These are phyloP conservation scores for Lota lota DNA, from an alignment of 2,113 vertebrate species.

Conservation along the genomic window DNA sequence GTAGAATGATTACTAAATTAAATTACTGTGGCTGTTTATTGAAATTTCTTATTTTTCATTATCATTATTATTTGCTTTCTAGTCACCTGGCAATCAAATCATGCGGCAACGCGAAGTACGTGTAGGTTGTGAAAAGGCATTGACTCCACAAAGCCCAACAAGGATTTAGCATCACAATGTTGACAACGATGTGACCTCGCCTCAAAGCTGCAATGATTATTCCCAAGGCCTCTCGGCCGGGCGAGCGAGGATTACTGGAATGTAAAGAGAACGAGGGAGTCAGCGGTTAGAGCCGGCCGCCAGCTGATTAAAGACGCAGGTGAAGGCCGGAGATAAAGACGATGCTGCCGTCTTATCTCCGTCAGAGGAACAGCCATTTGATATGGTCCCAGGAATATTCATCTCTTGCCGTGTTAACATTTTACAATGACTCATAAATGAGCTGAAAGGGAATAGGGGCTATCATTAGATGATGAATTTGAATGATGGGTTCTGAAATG, in stretches of 20 bases:
- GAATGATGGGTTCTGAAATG: too few relatives aligned
- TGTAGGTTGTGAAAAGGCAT: too few relatives aligned
- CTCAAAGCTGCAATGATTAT: constrained; percentile 45
- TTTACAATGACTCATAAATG: neutral
- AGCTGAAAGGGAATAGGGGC: too few relatives aligned
- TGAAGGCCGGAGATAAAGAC: constrained; percentile 59
- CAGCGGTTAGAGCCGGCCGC: constrained; percentile 49
- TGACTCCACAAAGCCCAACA: constrained; percentile 21
- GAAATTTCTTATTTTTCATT: too few relatives aligned
- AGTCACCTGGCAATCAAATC: too few relatives aligned
- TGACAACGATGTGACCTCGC: constrained; percentile 29
- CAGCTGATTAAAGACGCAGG: constrained; percentile 55
- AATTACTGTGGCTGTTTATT: too few relatives aligned
- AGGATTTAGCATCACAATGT: too few relatives aligned
- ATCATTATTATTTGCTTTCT: too few relatives aligned
- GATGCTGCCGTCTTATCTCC: constrained; percentile 56
- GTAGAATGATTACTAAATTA: too few relatives aligned
- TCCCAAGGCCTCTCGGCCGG: constrained; percentile 47
- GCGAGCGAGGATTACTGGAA: constrained; percentile 38
- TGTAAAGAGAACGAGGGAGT: constrained; percentile 45
- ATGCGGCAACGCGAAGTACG: too few relatives aligned
- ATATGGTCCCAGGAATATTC: constrained; percentile 42
- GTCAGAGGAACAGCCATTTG: constrained; percentile 58
- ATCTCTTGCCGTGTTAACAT: neutral
- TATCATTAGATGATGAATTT: too few relatives aligned